Base-by-base conservation (phyloP, 2,797 vertebrate species). In the Remorina albescens region DNA sequence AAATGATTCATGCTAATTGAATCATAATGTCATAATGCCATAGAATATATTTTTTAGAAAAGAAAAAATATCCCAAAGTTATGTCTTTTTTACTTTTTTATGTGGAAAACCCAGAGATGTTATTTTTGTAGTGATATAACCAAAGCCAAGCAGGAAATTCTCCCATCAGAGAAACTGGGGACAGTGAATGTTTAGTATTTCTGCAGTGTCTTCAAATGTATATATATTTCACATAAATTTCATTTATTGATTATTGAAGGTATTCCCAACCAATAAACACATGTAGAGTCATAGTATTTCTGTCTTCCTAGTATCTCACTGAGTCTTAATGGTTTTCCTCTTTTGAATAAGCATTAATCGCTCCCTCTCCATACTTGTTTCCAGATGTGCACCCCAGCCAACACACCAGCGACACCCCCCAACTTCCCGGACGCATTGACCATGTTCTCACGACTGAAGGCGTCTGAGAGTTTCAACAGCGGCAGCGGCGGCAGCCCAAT, bases 371-470 rank as follows among this genome's bases (percentile, higher is more conserved):
- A 59, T 80, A 9, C 65, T 63, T 51, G 0, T 71, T 15, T 68
- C 0, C 94, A 99, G 98, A 98, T 99, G 97, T 98, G 98, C 92
- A 97, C 97, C 90, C 98, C 97, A 0, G 97, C 97, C 94, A 99
- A 99, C 95, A 99, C 97, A 47, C 98, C 97, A 0, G 98, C 97
- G 51, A 99, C 97, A 2, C 97, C 97, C 44, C 97, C 97, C 66
- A 99, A 98, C 94, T 99, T 99, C 86, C 98, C 97, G 0, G 97
- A 99, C 0, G 95, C 98, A 15, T 93, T 99, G 91, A 96, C 97
- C 94, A 98, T 99, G 97, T 99, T 99, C 92, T 98, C 97, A 46
- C 94, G 96, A 71, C 96, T 99, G 90, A 99, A 98, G 89, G 97
- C 98, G 61, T 99, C 97, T 0, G 97, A 99, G 92, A 97, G 96